A percentile compares a stretch with the other conserved stretches of the same genome.
Evolutionary conservation across 2,797 vertebrate species (phyloP).

Genomic region (Distichodus sexfasciatus): DNA sequence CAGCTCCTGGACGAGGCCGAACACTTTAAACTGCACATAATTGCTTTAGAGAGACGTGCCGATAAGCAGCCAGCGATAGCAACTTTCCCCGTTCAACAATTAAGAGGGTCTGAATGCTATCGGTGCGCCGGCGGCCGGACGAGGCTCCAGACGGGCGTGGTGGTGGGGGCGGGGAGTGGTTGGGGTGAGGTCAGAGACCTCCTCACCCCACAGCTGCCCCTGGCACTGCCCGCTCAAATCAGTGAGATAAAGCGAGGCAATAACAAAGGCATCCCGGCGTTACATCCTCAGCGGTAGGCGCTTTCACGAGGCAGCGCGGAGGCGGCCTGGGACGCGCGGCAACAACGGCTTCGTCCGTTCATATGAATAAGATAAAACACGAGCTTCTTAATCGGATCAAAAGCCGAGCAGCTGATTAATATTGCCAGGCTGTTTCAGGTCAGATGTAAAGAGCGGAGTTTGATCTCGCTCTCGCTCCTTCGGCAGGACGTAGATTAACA

Average conservation of each 20-base stretch:
- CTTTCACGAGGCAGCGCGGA: neutral
- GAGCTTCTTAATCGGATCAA: too few relatives aligned
- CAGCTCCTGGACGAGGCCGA: neutral
- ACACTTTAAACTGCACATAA: neutral
- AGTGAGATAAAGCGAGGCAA: slow-evolving; percentile 11
- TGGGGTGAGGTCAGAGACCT: slow-evolving; percentile 1
- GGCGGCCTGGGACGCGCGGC: too few relatives aligned
- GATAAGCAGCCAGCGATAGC: slow-evolving; percentile 21
- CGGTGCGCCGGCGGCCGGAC: neutral
- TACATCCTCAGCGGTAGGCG: neutral
- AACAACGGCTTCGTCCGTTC: too few relatives aligned
- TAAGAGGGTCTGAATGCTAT: slow-evolving; percentile 22
- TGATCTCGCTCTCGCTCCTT: too few relatives aligned
- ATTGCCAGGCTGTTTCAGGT: too few relatives aligned
- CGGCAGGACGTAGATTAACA: too few relatives aligned
- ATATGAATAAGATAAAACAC: too few relatives aligned
- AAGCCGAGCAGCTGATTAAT: too few relatives aligned
- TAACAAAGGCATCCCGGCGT: neutral
- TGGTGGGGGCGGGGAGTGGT: neutral
- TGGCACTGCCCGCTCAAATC: slow-evolving; percentile 17
- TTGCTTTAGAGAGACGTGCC: slow-evolving; percentile 9
- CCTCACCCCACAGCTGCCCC: slow-evolving; percentile 2
- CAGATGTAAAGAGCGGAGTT: too few relatives aligned
- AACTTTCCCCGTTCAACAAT: slow-evolving; percentile 33
- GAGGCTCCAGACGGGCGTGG: too few relatives aligned